phyloP scores from a whole-genome alignment of 53 echinoderm and acorn worm species.

The Antedon mediterranea region DNA sequence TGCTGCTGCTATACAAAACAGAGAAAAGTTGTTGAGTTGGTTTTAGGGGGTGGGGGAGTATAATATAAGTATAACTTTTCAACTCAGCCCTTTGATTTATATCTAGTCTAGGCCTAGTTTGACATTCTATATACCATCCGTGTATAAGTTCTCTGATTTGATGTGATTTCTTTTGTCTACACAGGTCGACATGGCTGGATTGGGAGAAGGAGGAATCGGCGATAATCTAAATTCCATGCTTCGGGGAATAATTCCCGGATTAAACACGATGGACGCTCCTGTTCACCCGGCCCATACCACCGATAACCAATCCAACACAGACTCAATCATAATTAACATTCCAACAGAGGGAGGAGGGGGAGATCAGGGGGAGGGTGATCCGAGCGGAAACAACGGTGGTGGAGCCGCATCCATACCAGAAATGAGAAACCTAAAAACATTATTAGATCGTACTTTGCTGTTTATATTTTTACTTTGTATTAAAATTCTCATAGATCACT shows the following conservation, averaged over 20 bases:
- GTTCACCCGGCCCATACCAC: slow-evolving; percentile 11
- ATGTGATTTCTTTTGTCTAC: no score
- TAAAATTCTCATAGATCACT: slow-evolving; percentile 68
- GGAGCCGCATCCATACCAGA: background rate
- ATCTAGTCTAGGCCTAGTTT: no score
- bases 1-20: no score
- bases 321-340: slow-evolving; percentile 64
- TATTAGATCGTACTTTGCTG: slow-evolving; percentile 6
- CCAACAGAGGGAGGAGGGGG: slow-evolving; percentile 9
- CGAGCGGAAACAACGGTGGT: background rate
- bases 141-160: no score
- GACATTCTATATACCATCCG: no score
- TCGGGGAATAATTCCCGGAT: slow-evolving; percentile 63
- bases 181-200: slow-evolving; percentile 14
- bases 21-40: no score
- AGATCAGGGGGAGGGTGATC: background rate
- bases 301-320: slow-evolving; percentile 6
- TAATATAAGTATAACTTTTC: no score
- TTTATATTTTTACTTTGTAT: slow-evolving; percentile 53
- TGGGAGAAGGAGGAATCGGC: slow-evolving; percentile 8
- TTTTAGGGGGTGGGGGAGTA: no score
- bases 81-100: no score
- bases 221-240: slow-evolving; percentile 43
- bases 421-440: background rate
- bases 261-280: slow-evolving; percentile 67